Evolutionary conservation across 1,140 invertebrate genomes (phyloP).

Genomic region (Teleopsis dalmanni): DNA sequence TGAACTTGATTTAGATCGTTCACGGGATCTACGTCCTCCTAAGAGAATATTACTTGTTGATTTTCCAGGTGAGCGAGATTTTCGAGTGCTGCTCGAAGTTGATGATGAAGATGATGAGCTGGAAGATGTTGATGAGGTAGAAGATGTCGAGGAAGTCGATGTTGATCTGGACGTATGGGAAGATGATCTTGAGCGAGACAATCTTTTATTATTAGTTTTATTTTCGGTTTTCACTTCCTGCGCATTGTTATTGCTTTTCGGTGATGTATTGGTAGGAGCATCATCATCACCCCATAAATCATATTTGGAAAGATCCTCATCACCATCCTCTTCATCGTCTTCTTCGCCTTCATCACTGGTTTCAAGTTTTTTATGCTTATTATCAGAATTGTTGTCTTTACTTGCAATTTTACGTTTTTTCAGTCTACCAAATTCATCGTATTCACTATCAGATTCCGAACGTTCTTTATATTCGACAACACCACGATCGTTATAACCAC

Average conservation of each 20-base stretch:
- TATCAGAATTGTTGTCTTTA: conserved; percentile 39
- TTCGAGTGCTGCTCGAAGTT: conserved; percentile 18
- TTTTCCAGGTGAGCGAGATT: conserved; percentile 15
- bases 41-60: conserved; percentile 10
- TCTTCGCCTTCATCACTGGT: conserved; percentile 43
- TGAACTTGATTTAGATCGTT: conserved; percentile 6
- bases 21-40: too few relatives aligned
- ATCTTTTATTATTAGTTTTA: conserved; percentile 7
- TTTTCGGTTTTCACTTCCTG: conserved; percentile 43
- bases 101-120: conserved; percentile 27
- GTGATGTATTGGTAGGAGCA: conserved; percentile 5
- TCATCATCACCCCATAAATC: conserved; percentile 66
- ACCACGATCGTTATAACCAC: conserved; percentile 88
- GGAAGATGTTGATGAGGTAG: conserved; percentile 31
- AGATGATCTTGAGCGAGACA: conserved; percentile 20
- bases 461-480: conserved; percentile 88
- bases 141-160: conserved; percentile 23
- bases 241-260: conserved; percentile 25
- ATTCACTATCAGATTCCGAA: conserved; percentile 81
- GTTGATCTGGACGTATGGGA: conserved; percentile 13
- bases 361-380: conserved; percentile 35
- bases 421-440: conserved; percentile 89
- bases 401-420: conserved; percentile 59
- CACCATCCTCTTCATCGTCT: conserved; percentile 57
- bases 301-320: conserved; percentile 74